phyloP scores from a whole-genome alignment of 2,888 invertebrate species.

The Pimpla rufipes region DNA sequence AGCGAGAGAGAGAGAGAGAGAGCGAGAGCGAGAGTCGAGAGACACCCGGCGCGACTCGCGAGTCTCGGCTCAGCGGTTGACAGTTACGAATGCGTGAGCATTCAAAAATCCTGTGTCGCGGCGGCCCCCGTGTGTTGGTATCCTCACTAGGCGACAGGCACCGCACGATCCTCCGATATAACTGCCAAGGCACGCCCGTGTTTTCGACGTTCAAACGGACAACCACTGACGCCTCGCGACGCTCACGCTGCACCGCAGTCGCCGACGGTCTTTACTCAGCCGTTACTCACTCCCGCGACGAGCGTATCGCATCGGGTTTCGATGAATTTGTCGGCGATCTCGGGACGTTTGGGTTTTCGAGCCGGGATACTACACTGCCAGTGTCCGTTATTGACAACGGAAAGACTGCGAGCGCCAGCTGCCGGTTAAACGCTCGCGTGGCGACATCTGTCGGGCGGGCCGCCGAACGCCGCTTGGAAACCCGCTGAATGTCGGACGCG shows the following conservation, averaged over 20 bases:
- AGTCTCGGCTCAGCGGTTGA: conserved; percentile 71
- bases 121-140: conserved; percentile 59
- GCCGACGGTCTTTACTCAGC: conserved; percentile 3
- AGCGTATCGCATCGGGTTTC: conserved; percentile 41
- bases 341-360: conserved; percentile 76
- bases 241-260: neutral
- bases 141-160: conserved; percentile 57
- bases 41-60: conserved; percentile 42
- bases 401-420: conserved; percentile 80
- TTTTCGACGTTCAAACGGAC: conserved; percentile 48
- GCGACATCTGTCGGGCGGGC: conserved; percentile 72
- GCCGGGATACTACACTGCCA: conserved; percentile 78
- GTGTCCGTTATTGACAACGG: conserved; percentile 83
- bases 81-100: conserved; percentile 78
- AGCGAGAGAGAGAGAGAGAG: conserved; percentile 19
- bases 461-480: neutral
- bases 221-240: neutral
- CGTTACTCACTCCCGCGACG: conserved; percentile 9
- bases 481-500: neutral
- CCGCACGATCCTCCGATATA: conserved; percentile 46
- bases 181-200: conserved; percentile 75
- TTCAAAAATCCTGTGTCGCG: conserved; percentile 78
- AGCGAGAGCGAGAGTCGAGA: too few relatives aligned
- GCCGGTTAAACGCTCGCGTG: conserved; percentile 68
- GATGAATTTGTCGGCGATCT: conserved; percentile 45